These are phyloP conservation scores for Acrobasis repandana DNA, from an alignment of 2,888 invertebrate species.

Conservation along the genomic window DNA sequence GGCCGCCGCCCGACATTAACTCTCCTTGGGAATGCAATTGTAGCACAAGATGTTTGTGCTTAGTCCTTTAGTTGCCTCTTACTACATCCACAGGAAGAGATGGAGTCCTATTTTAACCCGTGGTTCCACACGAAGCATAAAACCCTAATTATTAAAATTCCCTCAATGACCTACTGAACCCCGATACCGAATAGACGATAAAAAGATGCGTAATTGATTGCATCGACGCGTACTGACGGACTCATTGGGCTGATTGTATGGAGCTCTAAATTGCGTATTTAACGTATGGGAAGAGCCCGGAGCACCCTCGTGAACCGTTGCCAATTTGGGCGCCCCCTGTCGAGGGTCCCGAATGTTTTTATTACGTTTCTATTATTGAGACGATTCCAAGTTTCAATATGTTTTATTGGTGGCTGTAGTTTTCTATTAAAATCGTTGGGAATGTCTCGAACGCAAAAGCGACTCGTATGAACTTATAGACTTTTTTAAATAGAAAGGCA, in stretches of 20 bases:
- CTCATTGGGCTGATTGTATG: slow-evolving; percentile 79
- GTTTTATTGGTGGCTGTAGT: slow-evolving; percentile 19
- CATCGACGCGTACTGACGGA: slow-evolving; percentile 72
- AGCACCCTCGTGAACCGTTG: slow-evolving; percentile 68
- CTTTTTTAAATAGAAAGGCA: background rate
- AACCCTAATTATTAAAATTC: background rate
- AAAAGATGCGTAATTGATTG: slow-evolving; percentile 78
- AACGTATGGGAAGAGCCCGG: slow-evolving; percentile 66
- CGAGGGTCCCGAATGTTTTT: slow-evolving; percentile 57
- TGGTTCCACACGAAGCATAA: background rate
- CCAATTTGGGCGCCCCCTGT: slow-evolving; percentile 69
- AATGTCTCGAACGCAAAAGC: background rate
- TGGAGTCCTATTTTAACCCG: no score
- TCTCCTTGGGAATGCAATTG: no score
- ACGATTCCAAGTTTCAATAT: slow-evolving; percentile 48
- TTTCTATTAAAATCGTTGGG: slow-evolving; percentile 2
- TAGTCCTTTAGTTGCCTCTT: no score
- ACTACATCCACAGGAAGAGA: no score
- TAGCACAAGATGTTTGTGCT: no score
- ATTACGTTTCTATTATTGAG: slow-evolving; percentile 64
- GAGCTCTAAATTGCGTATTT: slow-evolving; percentile 78
- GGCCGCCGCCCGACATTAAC: no score
- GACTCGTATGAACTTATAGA: background rate
- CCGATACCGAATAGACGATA: slow-evolving; percentile 39
- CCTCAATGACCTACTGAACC: slow-evolving; percentile 62